Evolutionary conservation across 2,797 vertebrate genomes (phyloP), one percentile per base, ranked within the genome.

Genomic region (Prunella strophiata): DNA sequence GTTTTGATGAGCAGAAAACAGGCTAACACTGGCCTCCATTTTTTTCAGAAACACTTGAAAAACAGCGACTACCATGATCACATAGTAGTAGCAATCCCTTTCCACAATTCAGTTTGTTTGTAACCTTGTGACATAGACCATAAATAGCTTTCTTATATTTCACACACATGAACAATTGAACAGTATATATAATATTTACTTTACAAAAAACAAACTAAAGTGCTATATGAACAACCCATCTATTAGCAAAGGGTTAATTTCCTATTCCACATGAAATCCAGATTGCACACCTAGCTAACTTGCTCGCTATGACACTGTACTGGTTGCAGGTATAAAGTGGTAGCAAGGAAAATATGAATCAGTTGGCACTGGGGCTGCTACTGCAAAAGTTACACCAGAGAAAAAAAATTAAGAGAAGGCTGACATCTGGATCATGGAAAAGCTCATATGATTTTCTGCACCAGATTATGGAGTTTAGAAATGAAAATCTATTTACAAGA

Each of bases 71-170:
- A 47, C 26, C 2, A 3, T 43, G 40, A 50, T 61, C 73, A 47
- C 38, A 65, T 55, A 45, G 47, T 55, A 75, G 43, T 19, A 55
- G 22, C 21, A 42, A 61, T 65, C 30, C 10, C 15, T 87, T 58
- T 91, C 22, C 34, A 74, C 63, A 73, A 76, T 66, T 59, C 22
- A 89, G 52, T 88, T 93, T 82, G 51, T 71, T 79, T 72, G 38
- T 73, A 92, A 85, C 32, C 57, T 82, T 89, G 84, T 82, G 75
- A 50, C 78, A 85, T 38, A 45, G 78, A 32, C 11, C 61, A 79
- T 85, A 89, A 89, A 92, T 85, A 94, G n/a, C 21, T 14, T 78
- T 86, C 36, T 51, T 68, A 62, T 79, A 66, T 58, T 92, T 92
- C 67, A 82, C 32, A 34, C n/a, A 84, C 18, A 48, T 0, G 4